Percentiles rank a stretch among this genome's conserved stretches.
phyloP scores from a whole-genome alignment of 2,797 vertebrate species.

The Silurus lanzhouensis region DNA sequence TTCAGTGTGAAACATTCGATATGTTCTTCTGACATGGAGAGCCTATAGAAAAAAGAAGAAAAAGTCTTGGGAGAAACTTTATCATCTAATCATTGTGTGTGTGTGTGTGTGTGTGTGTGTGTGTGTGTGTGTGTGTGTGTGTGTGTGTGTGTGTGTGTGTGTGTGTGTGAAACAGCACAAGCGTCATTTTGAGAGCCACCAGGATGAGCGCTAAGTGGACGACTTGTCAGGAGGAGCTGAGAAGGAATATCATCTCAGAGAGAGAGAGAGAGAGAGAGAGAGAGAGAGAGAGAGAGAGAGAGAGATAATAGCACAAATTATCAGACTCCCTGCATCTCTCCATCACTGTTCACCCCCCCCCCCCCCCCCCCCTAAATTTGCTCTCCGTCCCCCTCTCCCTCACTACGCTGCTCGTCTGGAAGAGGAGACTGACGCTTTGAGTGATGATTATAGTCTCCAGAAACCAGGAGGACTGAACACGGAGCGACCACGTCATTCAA shows the following conservation, averaged over 20 bases:
- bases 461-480: slow-evolving; percentile 47
- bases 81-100: neutral
- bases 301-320: slow-evolving; percentile 41
- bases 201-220: slow-evolving; percentile 38
- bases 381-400: neutral
- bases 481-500: slow-evolving; percentile 47
- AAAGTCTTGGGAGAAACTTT: neutral
- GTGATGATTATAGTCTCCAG: slow-evolving; percentile 31
- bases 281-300: neutral
- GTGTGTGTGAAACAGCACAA: slow-evolving; percentile 25
- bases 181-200: slow-evolving; percentile 47
- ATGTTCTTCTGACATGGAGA: slow-evolving; percentile 33
- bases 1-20: slow-evolving; percentile 53
- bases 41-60: neutral
- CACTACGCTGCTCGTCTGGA: slow-evolving; percentile 46
- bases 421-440: slow-evolving; percentile 43
- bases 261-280: neutral
- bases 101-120: neutral
- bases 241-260: slow-evolving; percentile 39
- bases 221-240: slow-evolving; percentile 44
- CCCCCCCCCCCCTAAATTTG: slow-evolving; percentile 19
- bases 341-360: slow-evolving; percentile 51
- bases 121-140: no score
- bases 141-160: no score
- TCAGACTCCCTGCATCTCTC: slow-evolving; percentile 48